These are phyloP conservation scores for Globia sparganii DNA, from an alignment of 2,888 invertebrate genomes.

Conservation along the genomic window DNA sequence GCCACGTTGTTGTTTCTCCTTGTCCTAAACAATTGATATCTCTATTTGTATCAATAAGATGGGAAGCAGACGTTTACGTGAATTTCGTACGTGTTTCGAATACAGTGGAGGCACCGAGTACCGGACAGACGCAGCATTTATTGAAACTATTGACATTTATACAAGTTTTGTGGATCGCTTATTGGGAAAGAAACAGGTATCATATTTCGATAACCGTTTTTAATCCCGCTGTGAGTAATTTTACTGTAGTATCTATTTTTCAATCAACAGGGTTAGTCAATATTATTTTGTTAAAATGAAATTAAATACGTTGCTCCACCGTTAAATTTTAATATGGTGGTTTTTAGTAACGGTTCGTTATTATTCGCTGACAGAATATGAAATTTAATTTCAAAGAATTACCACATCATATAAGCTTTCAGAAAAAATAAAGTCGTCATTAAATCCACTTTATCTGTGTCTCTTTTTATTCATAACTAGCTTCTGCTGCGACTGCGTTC, in stretches of 20 bases:
- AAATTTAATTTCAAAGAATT: neutral
- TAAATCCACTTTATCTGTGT: neutral
- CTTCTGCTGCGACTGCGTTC: neutral
- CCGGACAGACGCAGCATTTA: constrained; percentile 76
- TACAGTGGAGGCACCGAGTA: constrained; percentile 76
- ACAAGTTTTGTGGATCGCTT: constrained; percentile 62
- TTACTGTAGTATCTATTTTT: constrained; percentile 41
- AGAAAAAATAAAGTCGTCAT: neutral
- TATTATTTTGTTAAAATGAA: constrained; percentile 30
- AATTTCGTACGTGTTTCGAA: constrained; percentile 86
- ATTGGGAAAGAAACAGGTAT: constrained; percentile 48
- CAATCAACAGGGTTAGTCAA: constrained; percentile 29
- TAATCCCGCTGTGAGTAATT: constrained; percentile 23
- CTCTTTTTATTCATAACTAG: neutral
- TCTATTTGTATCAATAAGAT: constrained; percentile 90
- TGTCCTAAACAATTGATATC: constrained; percentile 90
- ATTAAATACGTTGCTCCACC: neutral
- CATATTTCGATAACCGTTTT: constrained; percentile 50
- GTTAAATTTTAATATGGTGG: neutral
- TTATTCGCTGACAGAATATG: constrained; percentile 6
- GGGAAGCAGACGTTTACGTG: constrained; percentile 87
- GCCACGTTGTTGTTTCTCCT: constrained; percentile 84
- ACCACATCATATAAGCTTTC: neutral
- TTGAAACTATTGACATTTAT: constrained; percentile 80
- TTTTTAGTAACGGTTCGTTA: constrained; percentile 11